These are phyloP conservation scores for Corydoras sp. DNA, from an alignment of 2,113 vertebrate species.

Conservation along the genomic window DNA sequence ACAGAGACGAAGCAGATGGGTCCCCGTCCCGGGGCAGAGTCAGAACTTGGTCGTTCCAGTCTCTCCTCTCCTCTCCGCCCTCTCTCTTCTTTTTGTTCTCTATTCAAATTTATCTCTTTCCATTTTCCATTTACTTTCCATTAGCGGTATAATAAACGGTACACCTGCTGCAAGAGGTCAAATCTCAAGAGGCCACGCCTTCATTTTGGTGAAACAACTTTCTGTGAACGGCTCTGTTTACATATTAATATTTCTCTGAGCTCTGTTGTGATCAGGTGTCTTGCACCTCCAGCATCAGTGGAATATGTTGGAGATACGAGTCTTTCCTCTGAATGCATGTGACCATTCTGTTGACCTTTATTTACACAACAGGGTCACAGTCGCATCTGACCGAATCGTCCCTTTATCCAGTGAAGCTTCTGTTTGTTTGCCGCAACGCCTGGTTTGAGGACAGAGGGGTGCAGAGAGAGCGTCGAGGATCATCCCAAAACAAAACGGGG, in stretches of 20 bases:
- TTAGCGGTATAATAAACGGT: neutral
- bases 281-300: neutral
- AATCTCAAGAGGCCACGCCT: too few species aligned
- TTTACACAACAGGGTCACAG: neutral
- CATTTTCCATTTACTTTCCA: neutral
- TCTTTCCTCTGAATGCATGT: neutral
- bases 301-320: neutral
- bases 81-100: slow-evolving; percentile 17
- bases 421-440: neutral
- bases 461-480: neutral
- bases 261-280: too few species aligned
- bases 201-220: too few species aligned
- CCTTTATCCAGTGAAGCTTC: neutral
- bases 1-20: slow-evolving; percentile 54
- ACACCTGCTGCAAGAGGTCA: neutral
- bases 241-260: too few species aligned
- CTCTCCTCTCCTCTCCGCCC: slow-evolving; percentile 7
- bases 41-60: slow-evolving; percentile 13
- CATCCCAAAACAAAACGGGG: slow-evolving; percentile 25
- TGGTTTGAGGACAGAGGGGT: neutral
- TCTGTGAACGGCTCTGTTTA: too few species aligned
- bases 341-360: neutral
- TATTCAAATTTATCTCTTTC: neutral
- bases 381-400: neutral
- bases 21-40: slow-evolving; percentile 36